phyloP scores from a whole-genome alignment of 1,140 invertebrate species.

The Papilio helenus region DNA sequence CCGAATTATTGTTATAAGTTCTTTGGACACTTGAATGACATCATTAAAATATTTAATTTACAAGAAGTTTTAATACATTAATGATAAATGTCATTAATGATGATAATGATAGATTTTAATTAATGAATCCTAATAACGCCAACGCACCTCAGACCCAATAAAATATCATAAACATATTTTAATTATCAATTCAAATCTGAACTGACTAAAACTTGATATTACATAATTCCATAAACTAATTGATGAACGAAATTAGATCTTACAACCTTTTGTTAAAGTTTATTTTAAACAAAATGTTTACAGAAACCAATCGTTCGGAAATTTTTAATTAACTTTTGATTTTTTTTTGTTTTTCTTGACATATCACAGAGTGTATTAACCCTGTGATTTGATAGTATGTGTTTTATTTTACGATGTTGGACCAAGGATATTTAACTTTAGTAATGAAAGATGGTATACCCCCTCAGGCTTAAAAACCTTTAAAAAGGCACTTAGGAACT shows the following conservation, averaged over 20 bases:
- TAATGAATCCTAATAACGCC: constrained; percentile 23
- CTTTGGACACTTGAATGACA: background rate
- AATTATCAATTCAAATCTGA: constrained; percentile 14
- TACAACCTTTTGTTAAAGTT: background rate
- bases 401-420: background rate
- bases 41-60: background rate
- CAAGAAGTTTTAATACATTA: background rate
- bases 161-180: constrained; percentile 12
- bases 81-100: constrained; percentile 2
- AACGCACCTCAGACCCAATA: constrained; percentile 12
- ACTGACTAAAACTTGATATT: background rate
- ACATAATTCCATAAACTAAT: background rate
- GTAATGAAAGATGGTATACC: background rate
- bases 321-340: constrained; percentile 25
- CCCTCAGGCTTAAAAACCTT: background rate
- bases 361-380: constrained; percentile 8
- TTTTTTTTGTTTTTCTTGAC: constrained; percentile 22
- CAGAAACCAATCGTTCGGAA: constrained; percentile 17
- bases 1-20: no score
- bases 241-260: background rate
- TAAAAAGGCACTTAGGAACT: background rate
- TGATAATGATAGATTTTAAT: constrained; percentile 7
- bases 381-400: constrained; percentile 17
- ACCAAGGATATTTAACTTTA: background rate
- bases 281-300: background rate